These are phyloP conservation scores for Meandrusa payeni DNA, from an alignment of 2,888 invertebrate genomes.

Conservation along the genomic window DNA sequence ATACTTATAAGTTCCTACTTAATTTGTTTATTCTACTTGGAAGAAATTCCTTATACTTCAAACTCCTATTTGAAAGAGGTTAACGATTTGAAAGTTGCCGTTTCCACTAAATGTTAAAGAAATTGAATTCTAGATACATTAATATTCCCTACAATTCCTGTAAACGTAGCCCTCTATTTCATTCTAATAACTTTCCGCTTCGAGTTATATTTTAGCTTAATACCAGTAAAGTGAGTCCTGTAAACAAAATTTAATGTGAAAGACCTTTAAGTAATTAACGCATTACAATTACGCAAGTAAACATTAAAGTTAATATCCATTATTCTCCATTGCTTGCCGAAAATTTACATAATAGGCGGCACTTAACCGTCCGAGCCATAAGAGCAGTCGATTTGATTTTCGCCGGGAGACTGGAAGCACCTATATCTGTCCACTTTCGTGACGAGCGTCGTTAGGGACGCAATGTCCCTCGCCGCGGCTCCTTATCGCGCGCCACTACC, in stretches of 20 bases:
- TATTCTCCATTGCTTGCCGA: slow-evolving; percentile 20
- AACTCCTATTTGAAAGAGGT: too few relatives aligned
- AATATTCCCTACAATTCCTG: too few relatives aligned
- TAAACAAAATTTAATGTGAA: slow-evolving; percentile 14
- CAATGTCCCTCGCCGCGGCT: slow-evolving; percentile 42
- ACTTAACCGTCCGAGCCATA: slow-evolving; percentile 14
- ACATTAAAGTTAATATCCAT: slow-evolving; percentile 22
- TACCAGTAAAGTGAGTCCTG: neutral
- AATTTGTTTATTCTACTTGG: too few relatives aligned
- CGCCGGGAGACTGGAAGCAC: slow-evolving; percentile 40
- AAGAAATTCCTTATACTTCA: too few relatives aligned
- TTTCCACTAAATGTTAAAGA: too few relatives aligned
- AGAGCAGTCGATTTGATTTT: slow-evolving; percentile 22
- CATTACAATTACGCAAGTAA: slow-evolving; percentile 16
- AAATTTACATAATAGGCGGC: slow-evolving; percentile 20
- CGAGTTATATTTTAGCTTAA: too few relatives aligned
- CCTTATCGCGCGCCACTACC: slow-evolving; percentile 71
- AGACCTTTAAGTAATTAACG: slow-evolving; percentile 12
- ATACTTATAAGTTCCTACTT: too few relatives aligned
- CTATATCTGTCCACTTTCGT: slow-evolving; percentile 60
- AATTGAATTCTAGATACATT: too few relatives aligned
- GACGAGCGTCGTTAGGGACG: slow-evolving; percentile 58
- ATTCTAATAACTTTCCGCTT: too few relatives aligned
- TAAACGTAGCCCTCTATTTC: too few relatives aligned
- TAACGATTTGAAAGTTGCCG: too few relatives aligned